Evolutionary conservation across 64 coral and sea anemone genomes (phyloP).

Genomic region (Porites lutea): DNA sequence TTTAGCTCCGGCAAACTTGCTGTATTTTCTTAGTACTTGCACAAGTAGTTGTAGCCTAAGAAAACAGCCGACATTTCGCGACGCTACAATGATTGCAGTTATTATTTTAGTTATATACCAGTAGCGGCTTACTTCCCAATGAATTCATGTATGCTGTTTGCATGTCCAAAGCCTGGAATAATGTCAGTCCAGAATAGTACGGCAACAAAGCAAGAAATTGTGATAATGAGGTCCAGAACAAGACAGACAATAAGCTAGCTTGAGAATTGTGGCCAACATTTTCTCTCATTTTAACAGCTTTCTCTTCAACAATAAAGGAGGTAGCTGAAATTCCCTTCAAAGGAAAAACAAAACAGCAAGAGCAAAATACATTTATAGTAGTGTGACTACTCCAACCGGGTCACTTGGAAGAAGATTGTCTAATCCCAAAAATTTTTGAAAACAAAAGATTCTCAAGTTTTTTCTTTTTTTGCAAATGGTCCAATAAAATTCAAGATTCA

Average conservation of each 20-base stretch:
- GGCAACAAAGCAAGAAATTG: constrained; percentile 67
- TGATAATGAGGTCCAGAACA: constrained; percentile 93
- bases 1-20: too few species aligned
- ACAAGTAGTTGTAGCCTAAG: too few species aligned
- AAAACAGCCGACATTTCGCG: too few species aligned
- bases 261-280: not conserved
- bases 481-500: too few species aligned
- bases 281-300: constrained; percentile 1
- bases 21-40: too few species aligned
- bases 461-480: too few species aligned
- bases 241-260: constrained; percentile 49
- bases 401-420: too few species aligned
- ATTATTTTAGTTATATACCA: too few species aligned
- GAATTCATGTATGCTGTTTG: constrained; percentile 77
- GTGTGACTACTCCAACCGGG: too few species aligned
- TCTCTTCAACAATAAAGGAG: constrained; percentile 14
- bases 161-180: constrained; percentile 80
- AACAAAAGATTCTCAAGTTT: too few species aligned
- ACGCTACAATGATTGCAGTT: too few species aligned
- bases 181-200: constrained; percentile 88
- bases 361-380: not conserved
- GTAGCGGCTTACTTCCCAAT: constrained; percentile 72
- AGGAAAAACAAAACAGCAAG: not conserved
- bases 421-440: too few species aligned
- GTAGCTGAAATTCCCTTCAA: not conserved